phyloP scores from a whole-genome alignment of 1,140 invertebrate genomes.

The Armadillidium nasatum region DNA sequence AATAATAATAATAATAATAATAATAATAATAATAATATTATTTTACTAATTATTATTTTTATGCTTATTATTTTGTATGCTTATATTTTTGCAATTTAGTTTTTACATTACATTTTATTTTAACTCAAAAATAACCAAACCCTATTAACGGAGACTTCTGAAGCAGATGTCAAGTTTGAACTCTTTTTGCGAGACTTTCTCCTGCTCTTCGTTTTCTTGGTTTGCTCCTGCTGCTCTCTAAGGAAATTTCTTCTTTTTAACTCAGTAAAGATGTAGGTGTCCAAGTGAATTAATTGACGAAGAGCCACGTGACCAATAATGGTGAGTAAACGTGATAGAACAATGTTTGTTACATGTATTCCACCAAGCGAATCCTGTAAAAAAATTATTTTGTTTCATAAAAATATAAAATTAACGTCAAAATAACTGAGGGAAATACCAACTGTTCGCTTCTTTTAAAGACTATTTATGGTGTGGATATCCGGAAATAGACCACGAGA shows the following conservation, averaged over 20 bases:
- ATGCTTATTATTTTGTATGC: too few relatives aligned
- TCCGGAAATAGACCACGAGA: too few relatives aligned
- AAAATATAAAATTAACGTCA: background rate
- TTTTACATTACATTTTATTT: too few relatives aligned
- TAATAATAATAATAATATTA: too few relatives aligned
- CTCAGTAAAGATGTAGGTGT: constrained; percentile 69
- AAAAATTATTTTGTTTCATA: background rate
- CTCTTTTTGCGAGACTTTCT: constrained; percentile 22
- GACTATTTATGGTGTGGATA: too few relatives aligned
- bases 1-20: too few relatives aligned
- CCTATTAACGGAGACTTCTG: constrained; percentile 16
- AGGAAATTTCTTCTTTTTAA: constrained; percentile 58
- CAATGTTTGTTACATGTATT: constrained; percentile 20
- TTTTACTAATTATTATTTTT: too few relatives aligned
- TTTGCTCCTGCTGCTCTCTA: constrained; percentile 48
- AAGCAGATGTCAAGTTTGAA: constrained; percentile 26
- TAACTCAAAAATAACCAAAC: background rate
- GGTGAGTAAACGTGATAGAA: constrained; percentile 63
- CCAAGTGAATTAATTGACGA: constrained; percentile 70
- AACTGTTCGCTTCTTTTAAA: too few relatives aligned
- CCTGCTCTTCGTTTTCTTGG: constrained; percentile 25
- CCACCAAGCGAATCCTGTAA: background rate
- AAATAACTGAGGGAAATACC: too few relatives aligned
- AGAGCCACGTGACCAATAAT: constrained; percentile 67
- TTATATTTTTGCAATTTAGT: too few relatives aligned